Conservation (phyloP, 2,797 vertebrate genomes). For the Dromococcyx pavoninus region DNA sequence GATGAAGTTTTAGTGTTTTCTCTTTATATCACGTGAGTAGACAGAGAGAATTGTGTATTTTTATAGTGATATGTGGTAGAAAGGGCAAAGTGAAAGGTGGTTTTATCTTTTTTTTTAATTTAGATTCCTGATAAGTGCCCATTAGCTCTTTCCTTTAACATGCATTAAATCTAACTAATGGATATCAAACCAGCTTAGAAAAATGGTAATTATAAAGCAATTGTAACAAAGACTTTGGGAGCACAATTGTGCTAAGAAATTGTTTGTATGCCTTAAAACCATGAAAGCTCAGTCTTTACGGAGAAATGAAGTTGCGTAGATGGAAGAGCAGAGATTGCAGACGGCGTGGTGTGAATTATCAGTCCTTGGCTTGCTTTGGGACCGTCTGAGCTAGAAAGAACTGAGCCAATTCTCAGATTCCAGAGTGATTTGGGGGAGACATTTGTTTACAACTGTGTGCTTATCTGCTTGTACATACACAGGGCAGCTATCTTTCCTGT, state of each 20-base stretch:
- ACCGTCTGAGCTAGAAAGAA: neutral
- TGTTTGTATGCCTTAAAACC: neutral
- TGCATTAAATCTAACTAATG: constrained; percentile 64
- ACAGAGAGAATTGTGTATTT: neutral
- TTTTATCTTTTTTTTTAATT: neutral
- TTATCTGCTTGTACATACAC: neutral
- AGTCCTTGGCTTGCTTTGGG: neutral
- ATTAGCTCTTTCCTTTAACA: constrained; percentile 56
- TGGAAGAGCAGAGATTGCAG: constrained; percentile 4
- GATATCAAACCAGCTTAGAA: constrained; percentile 56
- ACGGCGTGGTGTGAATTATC: neutral
- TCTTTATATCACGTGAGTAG: neutral
- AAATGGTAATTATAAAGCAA: constrained; percentile 51
- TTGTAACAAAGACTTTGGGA: constrained; percentile 25
- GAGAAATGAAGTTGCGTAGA: neutral
- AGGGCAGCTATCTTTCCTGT: neutral
- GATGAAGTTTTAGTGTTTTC: neutral
- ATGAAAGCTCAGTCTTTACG: neutral
- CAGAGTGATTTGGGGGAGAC: neutral
- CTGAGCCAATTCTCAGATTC: neutral
- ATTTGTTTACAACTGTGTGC: neutral
- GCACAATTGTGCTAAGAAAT: neutral
- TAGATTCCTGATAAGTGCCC: constrained; percentile 32
- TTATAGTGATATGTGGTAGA: neutral
- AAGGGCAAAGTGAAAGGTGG: constrained; percentile 16